These are phyloP conservation scores for Chrysocyon brachyurus DNA, from an alignment of 2,797 vertebrate genomes.

Conservation along the genomic window DNA sequence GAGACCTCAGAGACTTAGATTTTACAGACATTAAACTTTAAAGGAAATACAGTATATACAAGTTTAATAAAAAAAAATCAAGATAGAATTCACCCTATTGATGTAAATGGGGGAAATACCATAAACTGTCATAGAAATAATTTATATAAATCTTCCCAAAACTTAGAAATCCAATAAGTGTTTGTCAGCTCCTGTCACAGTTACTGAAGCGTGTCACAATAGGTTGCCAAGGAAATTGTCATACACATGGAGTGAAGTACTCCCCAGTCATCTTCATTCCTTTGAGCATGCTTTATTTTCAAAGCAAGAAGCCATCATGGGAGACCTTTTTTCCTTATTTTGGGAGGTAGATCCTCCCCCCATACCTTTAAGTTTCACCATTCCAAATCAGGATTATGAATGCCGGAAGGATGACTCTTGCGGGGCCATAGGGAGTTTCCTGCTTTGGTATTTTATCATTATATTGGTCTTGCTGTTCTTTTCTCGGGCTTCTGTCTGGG, in stretches of 20 bases:
- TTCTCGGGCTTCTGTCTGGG: constrained; percentile 58
- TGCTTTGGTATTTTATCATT: constrained; percentile 68
- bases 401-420: constrained; percentile 73
- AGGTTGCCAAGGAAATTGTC: constrained; percentile 70
- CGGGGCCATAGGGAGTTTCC: constrained; percentile 64
- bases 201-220: constrained; percentile 57
- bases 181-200: constrained; percentile 11
- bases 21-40: background rate
- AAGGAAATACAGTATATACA: constrained; percentile 4
- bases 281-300: background rate
- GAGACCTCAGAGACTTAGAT: background rate
- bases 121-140: background rate
- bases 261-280: background rate
- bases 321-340: constrained; percentile 67
- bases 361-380: background rate
- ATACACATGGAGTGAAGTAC: background rate
- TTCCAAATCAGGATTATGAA: constrained; percentile 51
- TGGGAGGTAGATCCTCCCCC: constrained; percentile 64
- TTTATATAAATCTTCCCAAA: constrained; percentile 40
- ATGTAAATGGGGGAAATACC: background rate
- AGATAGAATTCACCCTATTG: background rate
- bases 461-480: constrained; percentile 72
- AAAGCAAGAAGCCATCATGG: constrained; percentile 66
- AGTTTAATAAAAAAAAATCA: background rate
- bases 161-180: constrained; percentile 25